Base-by-base conservation (phyloP, 1,140 invertebrate genomes). In the Cylas formicarius region DNA sequence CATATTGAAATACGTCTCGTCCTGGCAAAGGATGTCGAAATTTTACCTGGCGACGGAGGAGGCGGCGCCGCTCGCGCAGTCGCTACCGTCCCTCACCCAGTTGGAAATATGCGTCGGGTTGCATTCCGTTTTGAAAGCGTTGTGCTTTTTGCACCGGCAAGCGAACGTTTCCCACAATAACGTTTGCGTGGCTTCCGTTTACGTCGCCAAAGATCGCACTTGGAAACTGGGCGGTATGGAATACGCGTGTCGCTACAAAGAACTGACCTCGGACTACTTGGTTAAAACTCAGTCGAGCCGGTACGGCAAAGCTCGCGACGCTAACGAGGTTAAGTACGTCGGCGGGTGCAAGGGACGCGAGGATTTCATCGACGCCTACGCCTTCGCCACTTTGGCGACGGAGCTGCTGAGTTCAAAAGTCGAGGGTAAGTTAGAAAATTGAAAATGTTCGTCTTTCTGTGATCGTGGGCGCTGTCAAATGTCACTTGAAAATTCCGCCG, bases 201-300 rank as follows among this genome's bases (percentile, higher is more conserved):
- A 86, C 68, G 80, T 90, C 3, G 80, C 80, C 6, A 70, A 75
- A 10, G 84, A 89, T 66, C 85, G 86, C 4, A 78, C 72, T 43
- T 91, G 87, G 87, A 86, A 83, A 63, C 67, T 92, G 10, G 84
- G 84, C 13, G 85, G 84, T 3, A 68, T 90, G 37, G 85, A 90
- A 61, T 86, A 81, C 67, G 67, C 86, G 1, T 86, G 82, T 65
- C 71, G 73, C 53, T 80, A 80, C 56, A 67, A 67, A 39, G 81
- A 87, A 31, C 66, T 86, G 8, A 83, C 74, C 21, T 55, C 67
- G 31, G 69, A 75, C 24, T 81, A 81, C 62, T 67, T 89, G 18
- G 77, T 80, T 52, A 77, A 82, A 64, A 77, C 78, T 16, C 74
- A 75, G 60, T 74, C 70, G 34, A 74, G 77, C 50, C 77, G 86